These are phyloP conservation scores for Epistrophella euchroma DNA, from an alignment of 2,888 invertebrate genomes.

Conservation along the genomic window DNA sequence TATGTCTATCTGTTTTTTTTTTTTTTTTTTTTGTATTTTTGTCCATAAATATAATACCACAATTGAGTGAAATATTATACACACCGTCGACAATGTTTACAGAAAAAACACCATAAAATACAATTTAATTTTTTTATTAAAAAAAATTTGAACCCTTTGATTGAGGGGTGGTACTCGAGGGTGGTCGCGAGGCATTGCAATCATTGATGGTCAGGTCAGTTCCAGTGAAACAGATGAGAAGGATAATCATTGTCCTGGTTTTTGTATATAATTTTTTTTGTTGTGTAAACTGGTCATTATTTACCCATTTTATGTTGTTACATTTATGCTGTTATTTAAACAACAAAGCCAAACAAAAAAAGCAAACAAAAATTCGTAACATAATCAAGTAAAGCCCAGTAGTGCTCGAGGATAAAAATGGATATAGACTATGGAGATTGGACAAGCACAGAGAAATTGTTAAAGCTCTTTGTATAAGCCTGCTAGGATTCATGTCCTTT, in stretches of 20 bases:
- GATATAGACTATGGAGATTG: background rate
- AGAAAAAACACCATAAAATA: constrained; percentile 21
- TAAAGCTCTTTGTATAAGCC: constrained; percentile 23
- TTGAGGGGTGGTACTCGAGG: background rate
- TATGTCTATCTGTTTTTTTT: background rate
- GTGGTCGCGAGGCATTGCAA: background rate
- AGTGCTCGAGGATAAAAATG: constrained; percentile 28
- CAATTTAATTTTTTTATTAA: constrained; percentile 54
- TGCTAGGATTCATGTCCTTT: constrained; percentile 33
- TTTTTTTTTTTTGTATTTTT: constrained; percentile 1
- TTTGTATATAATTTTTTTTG: background rate
- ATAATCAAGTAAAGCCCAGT: constrained; percentile 44
- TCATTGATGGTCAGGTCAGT: constrained; percentile 33
- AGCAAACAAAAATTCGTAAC: constrained; percentile 10
- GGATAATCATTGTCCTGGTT: constrained; percentile 13
- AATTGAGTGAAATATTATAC: constrained; percentile 45
- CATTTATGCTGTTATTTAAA: constrained; percentile 36
- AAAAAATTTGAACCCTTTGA: constrained; percentile 49
- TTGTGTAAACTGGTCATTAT: constrained; percentile 35
- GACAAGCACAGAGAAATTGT: background rate
- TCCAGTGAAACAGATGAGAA: constrained; percentile 15
- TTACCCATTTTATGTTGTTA: constrained; percentile 54
- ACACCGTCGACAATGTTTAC: background rate
- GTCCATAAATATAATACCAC: constrained; percentile 40
- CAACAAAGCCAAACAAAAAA: constrained; percentile 7